Percentiles rank a stretch among this genome's conserved stretches.
Evolutionary conservation across 2,888 invertebrate species (phyloP).

Genomic region (Thereva nobilitata): DNA sequence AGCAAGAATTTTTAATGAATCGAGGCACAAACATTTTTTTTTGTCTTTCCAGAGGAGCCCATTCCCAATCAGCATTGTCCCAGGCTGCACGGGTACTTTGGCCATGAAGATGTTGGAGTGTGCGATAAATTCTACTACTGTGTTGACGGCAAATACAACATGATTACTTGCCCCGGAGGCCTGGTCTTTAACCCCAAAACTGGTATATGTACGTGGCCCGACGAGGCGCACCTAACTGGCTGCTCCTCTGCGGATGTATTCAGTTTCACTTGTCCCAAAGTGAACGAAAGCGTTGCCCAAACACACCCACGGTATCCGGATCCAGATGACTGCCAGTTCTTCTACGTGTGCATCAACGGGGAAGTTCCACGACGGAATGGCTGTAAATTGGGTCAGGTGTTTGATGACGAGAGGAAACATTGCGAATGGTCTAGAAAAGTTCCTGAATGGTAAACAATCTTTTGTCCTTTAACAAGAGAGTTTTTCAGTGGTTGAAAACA

Average conservation of each 20-base stretch:
- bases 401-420: constrained; percentile 75
- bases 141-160: constrained; percentile 86
- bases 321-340: constrained; percentile 87
- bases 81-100: constrained; percentile 84
- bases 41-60: constrained; percentile 66
- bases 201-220: constrained; percentile 91
- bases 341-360: constrained; percentile 91
- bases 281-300: constrained; percentile 70
- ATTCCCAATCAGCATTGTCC: constrained; percentile 75
- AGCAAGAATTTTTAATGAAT: no score
- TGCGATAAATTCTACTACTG: constrained; percentile 90
- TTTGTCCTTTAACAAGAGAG: constrained; percentile 14
- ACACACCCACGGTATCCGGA: constrained; percentile 87
- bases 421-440: constrained; percentile 89
- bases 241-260: constrained; percentile 85
- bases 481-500: constrained; percentile 10
- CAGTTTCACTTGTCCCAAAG: constrained; percentile 80
- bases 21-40: no score
- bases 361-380: constrained; percentile 82
- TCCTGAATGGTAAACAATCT: constrained; percentile 77
- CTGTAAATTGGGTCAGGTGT: constrained; percentile 86
- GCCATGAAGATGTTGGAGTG: constrained; percentile 74
- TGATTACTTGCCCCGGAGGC: constrained; percentile 85
- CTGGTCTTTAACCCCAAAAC: constrained; percentile 86
- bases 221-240: constrained; percentile 85